Percentiles rank a stretch among this genome's conserved stretches.
phyloP scores from a whole-genome alignment of 2,113 vertebrate genomes.

The Notothenia coriiceps region DNA sequence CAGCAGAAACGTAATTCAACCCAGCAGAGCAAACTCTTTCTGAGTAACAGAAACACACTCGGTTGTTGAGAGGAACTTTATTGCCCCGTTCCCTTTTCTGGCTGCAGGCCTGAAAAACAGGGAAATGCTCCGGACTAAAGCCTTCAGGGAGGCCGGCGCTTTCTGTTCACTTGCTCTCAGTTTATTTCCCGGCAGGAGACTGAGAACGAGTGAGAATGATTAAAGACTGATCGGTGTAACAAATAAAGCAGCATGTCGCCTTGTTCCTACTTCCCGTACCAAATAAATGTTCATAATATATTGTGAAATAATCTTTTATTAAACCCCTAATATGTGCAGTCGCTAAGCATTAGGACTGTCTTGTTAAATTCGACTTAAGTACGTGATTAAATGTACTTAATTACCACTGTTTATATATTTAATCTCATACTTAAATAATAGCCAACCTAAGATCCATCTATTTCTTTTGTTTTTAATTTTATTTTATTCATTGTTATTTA shows the following conservation, averaged over 20 bases:
- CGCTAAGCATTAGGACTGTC: too few relatives aligned
- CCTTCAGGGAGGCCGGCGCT: background rate
- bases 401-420: too few relatives aligned
- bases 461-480: too few relatives aligned
- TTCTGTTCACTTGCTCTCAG: background rate
- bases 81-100: background rate
- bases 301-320: background rate
- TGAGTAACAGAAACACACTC: background rate
- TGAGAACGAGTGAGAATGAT: background rate
- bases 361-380: too few relatives aligned
- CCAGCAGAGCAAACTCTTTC: background rate
- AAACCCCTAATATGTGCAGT: too few relatives aligned
- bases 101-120: background rate
- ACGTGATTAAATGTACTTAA: too few relatives aligned
- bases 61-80: constrained; percentile 10
- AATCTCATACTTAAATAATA: too few relatives aligned
- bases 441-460: too few relatives aligned
- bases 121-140: background rate
- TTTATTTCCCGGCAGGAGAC: background rate
- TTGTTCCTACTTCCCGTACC: too few relatives aligned
- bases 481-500: too few relatives aligned
- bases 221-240: too few relatives aligned
- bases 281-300: background rate
- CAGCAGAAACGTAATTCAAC: background rate
- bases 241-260: background rate